phyloP scores from a whole-genome alignment of 2,113 vertebrate genomes.

The Bagarius yarrelli region DNA sequence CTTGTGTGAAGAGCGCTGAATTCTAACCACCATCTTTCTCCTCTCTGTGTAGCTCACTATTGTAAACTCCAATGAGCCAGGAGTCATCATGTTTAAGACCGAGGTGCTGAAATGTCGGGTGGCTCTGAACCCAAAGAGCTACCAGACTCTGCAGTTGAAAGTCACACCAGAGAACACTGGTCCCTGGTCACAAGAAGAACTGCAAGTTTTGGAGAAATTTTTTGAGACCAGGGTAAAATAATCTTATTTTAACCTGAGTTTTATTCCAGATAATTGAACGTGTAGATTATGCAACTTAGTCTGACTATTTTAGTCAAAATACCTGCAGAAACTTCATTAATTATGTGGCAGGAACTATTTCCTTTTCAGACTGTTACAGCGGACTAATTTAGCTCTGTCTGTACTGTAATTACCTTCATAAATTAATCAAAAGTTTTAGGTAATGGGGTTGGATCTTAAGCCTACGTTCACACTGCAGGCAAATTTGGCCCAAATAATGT shows the following conservation, averaged over 20 bases:
- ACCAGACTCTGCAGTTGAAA: conserved; percentile 96
- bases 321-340: not conserved
- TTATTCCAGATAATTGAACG: not conserved
- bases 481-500: no score
- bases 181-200: conserved; percentile 94
- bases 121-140: conserved; percentile 95
- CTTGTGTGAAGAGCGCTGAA: no score
- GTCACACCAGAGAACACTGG: conserved; percentile 95
- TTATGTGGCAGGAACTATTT: not conserved
- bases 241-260: no score
- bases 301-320: not conserved
- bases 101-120: conserved; percentile 95
- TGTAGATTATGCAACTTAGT: not conserved
- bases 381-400: not conserved
- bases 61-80: conserved; percentile 95
- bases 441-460: not conserved
- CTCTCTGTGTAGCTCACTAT: conserved; percentile 80
- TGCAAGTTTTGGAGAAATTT: conserved; percentile 96
- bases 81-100: conserved; percentile 98
- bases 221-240: conserved; percentile 91
- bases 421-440: not conserved
- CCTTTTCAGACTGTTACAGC: not conserved
- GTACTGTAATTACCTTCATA: not conserved
- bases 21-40: not conserved
- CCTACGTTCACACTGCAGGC: no score